phyloP scores from a whole-genome alignment of 2,888 invertebrate species.

The Amphiduros pacificus region DNA sequence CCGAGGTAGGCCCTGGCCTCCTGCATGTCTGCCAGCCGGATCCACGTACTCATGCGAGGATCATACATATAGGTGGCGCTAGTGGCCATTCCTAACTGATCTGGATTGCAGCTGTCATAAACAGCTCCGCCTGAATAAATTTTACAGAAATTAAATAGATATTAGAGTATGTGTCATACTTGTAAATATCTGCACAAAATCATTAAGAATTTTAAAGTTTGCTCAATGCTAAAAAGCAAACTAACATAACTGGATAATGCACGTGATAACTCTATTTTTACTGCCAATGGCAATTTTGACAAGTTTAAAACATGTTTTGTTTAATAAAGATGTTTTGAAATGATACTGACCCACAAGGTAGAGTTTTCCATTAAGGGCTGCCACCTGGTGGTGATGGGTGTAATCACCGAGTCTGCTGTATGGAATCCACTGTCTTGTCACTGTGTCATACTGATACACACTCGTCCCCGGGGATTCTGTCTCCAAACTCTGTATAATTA shows the following conservation, averaged over 20 bases:
- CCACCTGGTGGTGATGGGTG: slow-evolving; percentile 39
- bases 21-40: slow-evolving; percentile 29
- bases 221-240: background rate
- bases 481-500: slow-evolving; percentile 21
- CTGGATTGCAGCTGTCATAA: slow-evolving; percentile 18
- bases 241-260: no score
- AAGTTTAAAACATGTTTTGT: no score
- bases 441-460: slow-evolving; percentile 34
- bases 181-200: background rate
- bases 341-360: slow-evolving; percentile 38
- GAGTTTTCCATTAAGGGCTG: slow-evolving; percentile 32
- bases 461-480: slow-evolving; percentile 25
- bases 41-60: slow-evolving; percentile 29
- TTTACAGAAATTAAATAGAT: background rate
- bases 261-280: no score
- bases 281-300: no score
- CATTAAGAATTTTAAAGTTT: background rate
- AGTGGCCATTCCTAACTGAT: slow-evolving; percentile 33
- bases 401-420: slow-evolving; percentile 34
- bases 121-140: slow-evolving; percentile 21
- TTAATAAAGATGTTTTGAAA: background rate
- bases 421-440: slow-evolving; percentile 34
- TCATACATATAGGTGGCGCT: slow-evolving; percentile 36
- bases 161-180: background rate
- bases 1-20: slow-evolving; percentile 38